Conservation (phyloP, 2,113 vertebrate genomes). For the Ahaetulla prasina region DNA sequence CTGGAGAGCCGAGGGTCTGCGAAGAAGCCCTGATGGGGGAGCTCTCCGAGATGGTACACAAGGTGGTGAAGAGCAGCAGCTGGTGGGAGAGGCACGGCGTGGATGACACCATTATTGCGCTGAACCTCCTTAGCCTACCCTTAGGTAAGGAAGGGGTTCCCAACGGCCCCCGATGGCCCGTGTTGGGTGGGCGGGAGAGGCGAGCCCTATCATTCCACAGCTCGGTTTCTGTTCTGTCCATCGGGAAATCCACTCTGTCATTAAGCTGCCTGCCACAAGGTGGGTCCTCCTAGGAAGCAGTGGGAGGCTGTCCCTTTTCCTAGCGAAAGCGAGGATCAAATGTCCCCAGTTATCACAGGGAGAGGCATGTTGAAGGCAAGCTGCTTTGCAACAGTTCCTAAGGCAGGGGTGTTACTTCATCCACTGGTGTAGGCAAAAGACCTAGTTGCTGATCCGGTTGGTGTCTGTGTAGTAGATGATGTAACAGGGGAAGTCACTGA, state of each 20-base stretch:
- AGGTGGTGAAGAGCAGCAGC: constrained; percentile 78
- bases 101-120: constrained; percentile 78
- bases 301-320: neutral
- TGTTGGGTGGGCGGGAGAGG: neutral
- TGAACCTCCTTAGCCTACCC: constrained; percentile 74
- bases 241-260: fast-evolving
- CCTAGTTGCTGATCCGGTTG: neutral
- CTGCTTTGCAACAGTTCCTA: neutral
- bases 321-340: neutral
- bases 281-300: neutral
- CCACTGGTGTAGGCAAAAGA: neutral
- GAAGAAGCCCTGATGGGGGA: constrained; percentile 80
- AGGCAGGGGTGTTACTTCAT: neutral
- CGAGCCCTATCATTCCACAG: too few relatives aligned
- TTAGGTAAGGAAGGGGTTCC: constrained; percentile 67
- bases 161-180: neutral
- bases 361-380: neutral
- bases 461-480: neutral
- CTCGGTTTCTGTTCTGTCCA: too few relatives aligned
- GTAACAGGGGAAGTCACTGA: neutral
- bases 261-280: neutral
- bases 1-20: neutral
- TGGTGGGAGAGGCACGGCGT: constrained; percentile 90
- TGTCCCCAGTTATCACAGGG: neutral
- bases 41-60: constrained; percentile 79